Evolutionary conservation across 2,888 invertebrate species (phyloP), one percentile per base, ranked within the genome.

Genomic region (Metacarcinus magister): DNA sequence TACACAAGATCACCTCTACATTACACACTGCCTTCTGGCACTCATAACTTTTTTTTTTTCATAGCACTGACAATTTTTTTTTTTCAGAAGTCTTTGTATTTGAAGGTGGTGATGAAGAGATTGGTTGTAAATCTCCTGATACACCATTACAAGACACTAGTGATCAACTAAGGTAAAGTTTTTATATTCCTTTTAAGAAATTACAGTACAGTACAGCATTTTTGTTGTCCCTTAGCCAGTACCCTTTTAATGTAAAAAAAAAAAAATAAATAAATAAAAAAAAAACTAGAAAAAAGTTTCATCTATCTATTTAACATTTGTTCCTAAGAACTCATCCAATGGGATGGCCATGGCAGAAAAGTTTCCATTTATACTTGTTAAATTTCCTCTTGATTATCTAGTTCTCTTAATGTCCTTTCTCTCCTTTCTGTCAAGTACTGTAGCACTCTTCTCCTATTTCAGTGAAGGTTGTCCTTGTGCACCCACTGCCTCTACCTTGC

Each of bases 71-170:
- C 89, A 89, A 39, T 32, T 87, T 39, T 44, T 44, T 43, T 67
- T 54, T 97, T 97, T 75, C 97, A 97, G 98, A 98, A 97, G 98
- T 99, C 87, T 99, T 98, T 97, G 98, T 98, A 96, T 98, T 99
- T 97, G 99, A 99, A 97, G 98, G 98, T 54, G 98, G 98, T 96
- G 98, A 98, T 23, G 97, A 97, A 96, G 95, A 97, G 97, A 97
- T 90, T 92, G 95, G 95, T 93, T 93, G 92, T 60, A 96, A 95
- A 60, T 95, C 92, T 32, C 96, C 96, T n/a, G 93, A 96, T n/a
- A 96, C 96, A 44, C 96, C 96, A 16, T n/a, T 95, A 44, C 96
- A 96, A 89, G 96, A 96, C 44, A 75, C 60, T 13, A 92, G 94
- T 93, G 96, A 96, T 39, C 96, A 96, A 54, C 60, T 96, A 44